These are phyloP conservation scores for Euzetes globulus DNA, from an alignment of 2,888 invertebrate species.

Conservation along the genomic window DNA sequence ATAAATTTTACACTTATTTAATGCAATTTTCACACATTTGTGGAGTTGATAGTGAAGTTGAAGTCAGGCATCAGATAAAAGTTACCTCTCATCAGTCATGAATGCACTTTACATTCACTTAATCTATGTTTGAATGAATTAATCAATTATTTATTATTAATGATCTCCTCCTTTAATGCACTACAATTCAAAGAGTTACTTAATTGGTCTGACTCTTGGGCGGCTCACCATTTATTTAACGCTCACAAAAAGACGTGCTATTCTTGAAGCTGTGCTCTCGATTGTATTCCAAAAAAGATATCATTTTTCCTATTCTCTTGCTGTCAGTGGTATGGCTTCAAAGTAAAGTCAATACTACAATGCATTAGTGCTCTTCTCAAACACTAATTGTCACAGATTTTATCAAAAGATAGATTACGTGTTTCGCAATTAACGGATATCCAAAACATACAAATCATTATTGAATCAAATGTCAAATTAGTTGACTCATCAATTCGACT, in stretches of 20 bases:
- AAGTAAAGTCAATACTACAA: no score
- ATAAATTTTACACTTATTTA: conserved; percentile 7
- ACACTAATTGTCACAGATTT: conserved; percentile 6
- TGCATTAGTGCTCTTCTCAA: no score
- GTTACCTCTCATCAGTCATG: background rate
- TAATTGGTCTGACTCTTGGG: conserved; percentile 9
- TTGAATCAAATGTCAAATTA: background rate
- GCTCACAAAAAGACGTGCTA: background rate
- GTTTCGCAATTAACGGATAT: conserved; percentile 8
- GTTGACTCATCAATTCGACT: no score
- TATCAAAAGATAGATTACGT: background rate
- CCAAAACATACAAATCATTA: background rate
- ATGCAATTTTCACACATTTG: background rate
- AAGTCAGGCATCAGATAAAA: background rate
- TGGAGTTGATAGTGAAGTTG: background rate
- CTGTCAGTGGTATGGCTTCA: background rate
- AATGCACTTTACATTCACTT: conserved; percentile 19
- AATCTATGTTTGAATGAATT: conserved; percentile 14
- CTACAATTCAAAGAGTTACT: background rate
- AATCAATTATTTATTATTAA: conserved; percentile 28
- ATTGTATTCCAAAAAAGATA: background rate
- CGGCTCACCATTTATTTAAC: background rate
- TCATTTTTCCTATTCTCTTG: background rate
- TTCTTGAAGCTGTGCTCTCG: background rate
- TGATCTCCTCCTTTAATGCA: conserved; percentile 11